Evolutionary conservation across 92 coral and sea anemone genomes (phyloP).

Genomic region (Galaxea fascicularis): DNA sequence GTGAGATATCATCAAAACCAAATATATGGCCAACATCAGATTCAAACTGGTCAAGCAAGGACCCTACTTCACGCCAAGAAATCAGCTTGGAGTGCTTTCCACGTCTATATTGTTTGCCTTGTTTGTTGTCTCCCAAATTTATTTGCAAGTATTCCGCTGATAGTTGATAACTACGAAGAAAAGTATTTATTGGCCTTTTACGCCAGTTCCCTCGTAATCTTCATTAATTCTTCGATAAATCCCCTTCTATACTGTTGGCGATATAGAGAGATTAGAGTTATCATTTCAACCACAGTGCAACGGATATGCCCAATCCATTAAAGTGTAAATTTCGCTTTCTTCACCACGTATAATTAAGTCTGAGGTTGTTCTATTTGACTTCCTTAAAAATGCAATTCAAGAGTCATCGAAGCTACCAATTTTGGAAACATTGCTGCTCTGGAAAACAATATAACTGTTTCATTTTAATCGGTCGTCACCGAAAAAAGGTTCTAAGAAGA

Average conservation of each 20-base stretch:
- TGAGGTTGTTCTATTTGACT: too few relatives aligned
- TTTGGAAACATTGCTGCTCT: too few relatives aligned
- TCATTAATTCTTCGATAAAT: conserved; percentile 36
- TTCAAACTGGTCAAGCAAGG: not conserved
- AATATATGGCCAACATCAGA: not conserved
- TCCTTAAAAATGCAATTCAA: too few relatives aligned
- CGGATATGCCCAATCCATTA: too few relatives aligned
- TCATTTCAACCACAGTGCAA: too few relatives aligned
- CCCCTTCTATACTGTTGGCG: conserved; percentile 45
- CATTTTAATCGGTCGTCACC: too few relatives aligned
- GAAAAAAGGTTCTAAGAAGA: too few relatives aligned
- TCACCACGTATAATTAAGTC: too few relatives aligned
- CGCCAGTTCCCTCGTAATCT: not conserved
- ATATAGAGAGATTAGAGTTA: conserved; percentile 37
- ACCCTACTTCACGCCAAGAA: not conserved
- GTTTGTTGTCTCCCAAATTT: conserved; percentile 40
- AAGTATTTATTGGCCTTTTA: not conserved
- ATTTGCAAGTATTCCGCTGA: not conserved
- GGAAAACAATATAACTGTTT: too few relatives aligned
- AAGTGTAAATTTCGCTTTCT: too few relatives aligned
- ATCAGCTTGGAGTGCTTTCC: conserved; percentile 6
- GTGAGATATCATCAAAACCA: conserved; percentile 19
- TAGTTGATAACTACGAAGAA: not conserved
- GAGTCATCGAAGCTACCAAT: too few relatives aligned
- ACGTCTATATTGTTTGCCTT: conserved; percentile 9